A percentile compares a stretch with the other conserved stretches of the same genome.
Evolutionary conservation across 2,113 vertebrate genomes (phyloP).

Genomic region (Thinocorus orbignyianus): DNA sequence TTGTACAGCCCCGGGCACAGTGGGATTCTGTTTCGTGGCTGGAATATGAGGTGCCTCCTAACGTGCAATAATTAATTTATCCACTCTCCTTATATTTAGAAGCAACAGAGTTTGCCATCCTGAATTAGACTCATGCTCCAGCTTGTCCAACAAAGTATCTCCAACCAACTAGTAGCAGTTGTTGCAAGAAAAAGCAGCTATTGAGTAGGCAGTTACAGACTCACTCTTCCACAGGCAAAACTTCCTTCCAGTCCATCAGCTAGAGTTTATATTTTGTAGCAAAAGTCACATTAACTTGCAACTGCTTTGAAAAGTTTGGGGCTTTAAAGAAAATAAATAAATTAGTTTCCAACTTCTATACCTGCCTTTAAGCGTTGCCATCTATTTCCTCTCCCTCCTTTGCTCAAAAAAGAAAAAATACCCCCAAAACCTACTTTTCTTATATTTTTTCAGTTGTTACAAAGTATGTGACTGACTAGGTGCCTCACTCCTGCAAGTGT

Average conservation of each 20-base stretch:
- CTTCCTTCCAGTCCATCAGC: neutral
- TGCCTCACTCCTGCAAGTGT: neutral
- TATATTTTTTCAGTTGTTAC: neutral
- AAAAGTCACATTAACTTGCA: neutral
- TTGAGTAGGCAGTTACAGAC: neutral
- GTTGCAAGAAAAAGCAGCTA: constrained; percentile 3
- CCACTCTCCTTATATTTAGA: constrained; percentile 25
- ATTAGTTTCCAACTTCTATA: neutral
- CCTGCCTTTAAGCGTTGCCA: neutral
- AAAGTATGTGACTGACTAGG: neutral
- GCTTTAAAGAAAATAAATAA: neutral
- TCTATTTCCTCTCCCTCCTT: neutral
- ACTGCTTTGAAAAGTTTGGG: neutral
- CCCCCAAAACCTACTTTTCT: neutral
- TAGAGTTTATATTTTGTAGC: neutral
- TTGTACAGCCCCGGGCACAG: constrained; percentile 12
- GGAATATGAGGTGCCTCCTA: constrained; percentile 31
- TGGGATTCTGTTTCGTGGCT: neutral
- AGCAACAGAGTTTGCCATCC: constrained; percentile 20
- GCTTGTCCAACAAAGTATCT: constrained; percentile 16
- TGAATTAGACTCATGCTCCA: constrained; percentile 19
- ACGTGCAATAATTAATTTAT: constrained; percentile 27
- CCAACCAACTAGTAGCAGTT: neutral
- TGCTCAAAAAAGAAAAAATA: neutral
- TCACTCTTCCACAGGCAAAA: neutral